These are phyloP conservation scores for Pseudococcus longispinus DNA, from an alignment of 2,888 invertebrate genomes.

Conservation along the genomic window DNA sequence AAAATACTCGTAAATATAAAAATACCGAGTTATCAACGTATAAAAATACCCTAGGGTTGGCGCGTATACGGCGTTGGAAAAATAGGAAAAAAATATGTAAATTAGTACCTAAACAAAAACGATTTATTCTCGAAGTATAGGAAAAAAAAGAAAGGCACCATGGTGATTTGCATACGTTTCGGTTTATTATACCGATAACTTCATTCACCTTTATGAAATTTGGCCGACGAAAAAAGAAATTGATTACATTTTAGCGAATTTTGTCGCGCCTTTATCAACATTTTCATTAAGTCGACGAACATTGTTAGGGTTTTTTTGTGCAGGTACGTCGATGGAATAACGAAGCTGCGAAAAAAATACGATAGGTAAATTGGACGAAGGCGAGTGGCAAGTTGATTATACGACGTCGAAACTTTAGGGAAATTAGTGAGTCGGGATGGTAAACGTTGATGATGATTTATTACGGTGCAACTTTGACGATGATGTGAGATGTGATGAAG, in stretches of 20 bases:
- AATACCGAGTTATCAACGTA: not conserved
- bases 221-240: not conserved
- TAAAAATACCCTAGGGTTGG: not conserved
- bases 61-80: not conserved
- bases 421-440: not conserved
- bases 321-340: not conserved
- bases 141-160: not conserved
- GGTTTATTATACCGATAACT: not conserved
- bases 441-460: not conserved
- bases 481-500: not conserved
- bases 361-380: not conserved
- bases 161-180: not conserved
- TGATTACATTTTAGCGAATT: slow-evolving; percentile 13
- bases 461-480: not conserved
- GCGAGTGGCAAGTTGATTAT: not conserved
- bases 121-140: not conserved
- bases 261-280: not conserved
- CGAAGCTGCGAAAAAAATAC: not conserved
- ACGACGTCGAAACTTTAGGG: not conserved
- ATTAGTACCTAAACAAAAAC: not conserved
- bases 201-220: slow-evolving; percentile 4
- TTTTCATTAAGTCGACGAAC: not conserved
- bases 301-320: not conserved
- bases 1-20: not conserved
- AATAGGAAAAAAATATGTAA: not conserved